Conservation (phyloP, 2,888 invertebrate species). For the Nephrotoma appendiculata region DNA sequence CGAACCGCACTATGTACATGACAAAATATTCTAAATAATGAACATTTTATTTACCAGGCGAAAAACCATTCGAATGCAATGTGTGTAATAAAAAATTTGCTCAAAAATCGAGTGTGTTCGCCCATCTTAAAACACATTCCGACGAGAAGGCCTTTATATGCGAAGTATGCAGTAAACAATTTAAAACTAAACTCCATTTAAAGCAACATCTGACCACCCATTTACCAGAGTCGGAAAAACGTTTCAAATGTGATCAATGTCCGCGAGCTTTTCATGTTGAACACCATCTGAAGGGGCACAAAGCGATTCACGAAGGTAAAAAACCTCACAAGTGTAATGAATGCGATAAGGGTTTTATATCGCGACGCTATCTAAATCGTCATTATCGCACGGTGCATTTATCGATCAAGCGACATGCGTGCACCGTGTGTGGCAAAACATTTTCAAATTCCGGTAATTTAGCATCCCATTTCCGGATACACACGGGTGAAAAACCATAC, state of each 20-base stretch:
- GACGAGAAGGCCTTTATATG: not conserved
- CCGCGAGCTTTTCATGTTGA: not conserved
- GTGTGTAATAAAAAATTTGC: conserved; percentile 3
- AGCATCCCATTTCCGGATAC: not conserved
- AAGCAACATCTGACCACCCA: not conserved
- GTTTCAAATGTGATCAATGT: not conserved
- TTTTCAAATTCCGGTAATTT: not conserved
- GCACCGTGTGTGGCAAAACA: not conserved
- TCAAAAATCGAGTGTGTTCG: not conserved
- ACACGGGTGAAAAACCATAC: conserved; percentile 1
- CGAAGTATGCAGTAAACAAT: not conserved
- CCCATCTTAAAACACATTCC: not conserved
- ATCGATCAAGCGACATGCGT: not conserved
- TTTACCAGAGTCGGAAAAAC: not conserved
- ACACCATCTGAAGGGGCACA: not conserved
- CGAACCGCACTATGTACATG: not conserved
- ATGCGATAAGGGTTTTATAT: not conserved
- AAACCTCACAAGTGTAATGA: not conserved
- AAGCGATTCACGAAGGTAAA: not conserved
- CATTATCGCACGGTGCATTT: not conserved
- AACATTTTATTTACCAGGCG: not conserved
- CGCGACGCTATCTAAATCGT: not conserved
- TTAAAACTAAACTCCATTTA: not conserved
- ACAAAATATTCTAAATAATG: not conserved
- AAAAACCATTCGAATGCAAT: conserved; percentile 2